Percentiles rank a stretch among this genome's conserved stretches.
phyloP scores from a whole-genome alignment of 2,113 vertebrate species.

The Pomatorhinus ruficollis region DNA sequence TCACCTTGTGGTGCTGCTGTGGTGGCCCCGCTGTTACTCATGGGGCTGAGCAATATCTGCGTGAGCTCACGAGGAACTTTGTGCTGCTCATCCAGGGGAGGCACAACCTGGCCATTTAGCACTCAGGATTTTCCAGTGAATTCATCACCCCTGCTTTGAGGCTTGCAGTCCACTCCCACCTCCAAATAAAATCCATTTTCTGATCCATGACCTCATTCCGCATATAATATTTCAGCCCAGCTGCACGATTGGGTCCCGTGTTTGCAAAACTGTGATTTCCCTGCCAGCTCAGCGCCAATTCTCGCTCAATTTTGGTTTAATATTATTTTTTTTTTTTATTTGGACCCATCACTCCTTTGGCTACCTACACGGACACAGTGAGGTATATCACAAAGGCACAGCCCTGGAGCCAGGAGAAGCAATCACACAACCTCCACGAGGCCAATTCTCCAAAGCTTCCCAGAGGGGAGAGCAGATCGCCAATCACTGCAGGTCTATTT shows the following conservation, averaged over 20 bases:
- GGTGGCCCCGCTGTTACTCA: not conserved
- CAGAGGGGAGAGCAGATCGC: constrained; percentile 40
- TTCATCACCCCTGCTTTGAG: constrained; percentile 13
- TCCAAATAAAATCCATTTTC: constrained; percentile 53
- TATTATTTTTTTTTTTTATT: not conserved
- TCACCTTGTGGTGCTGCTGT: not conserved
- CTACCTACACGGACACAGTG: constrained; percentile 31
- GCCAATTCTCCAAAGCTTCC: constrained; percentile 48
- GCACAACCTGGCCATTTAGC: not conserved
- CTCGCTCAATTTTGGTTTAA: not conserved
- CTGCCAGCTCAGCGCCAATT: constrained; percentile 10
- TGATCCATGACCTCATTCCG: constrained; percentile 57
- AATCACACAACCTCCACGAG: constrained; percentile 51
- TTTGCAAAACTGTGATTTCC: constrained; percentile 26
- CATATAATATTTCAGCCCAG: constrained; percentile 44
- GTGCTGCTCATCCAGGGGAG: not conserved
- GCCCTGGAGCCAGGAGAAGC: constrained; percentile 43
- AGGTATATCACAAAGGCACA: not conserved
- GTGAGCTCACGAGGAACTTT: not conserved
- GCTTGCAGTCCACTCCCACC: constrained; percentile 19
- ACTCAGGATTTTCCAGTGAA: not conserved
- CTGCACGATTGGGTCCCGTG: not conserved
- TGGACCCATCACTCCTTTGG: constrained; percentile 4
- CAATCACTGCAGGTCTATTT: constrained; percentile 62
- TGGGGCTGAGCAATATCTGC: not conserved